Evolutionary conservation across 2,113 vertebrate genomes (phyloP).

Genomic region (Oryzias woworae): DNA sequence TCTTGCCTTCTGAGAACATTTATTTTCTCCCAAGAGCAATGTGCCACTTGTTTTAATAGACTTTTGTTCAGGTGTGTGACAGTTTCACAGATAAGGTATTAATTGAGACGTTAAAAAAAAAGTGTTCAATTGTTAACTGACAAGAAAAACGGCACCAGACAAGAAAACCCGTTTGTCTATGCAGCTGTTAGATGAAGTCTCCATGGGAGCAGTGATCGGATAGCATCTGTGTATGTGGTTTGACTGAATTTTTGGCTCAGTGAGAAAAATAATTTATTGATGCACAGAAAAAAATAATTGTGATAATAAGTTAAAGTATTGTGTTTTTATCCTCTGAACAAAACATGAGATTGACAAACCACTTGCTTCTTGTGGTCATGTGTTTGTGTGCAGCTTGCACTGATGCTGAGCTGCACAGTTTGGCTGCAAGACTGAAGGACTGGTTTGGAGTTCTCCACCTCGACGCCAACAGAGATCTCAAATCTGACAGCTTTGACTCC

Average conservation of each 20-base stretch:
- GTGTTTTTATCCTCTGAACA: conserved; percentile 47
- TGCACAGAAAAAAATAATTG: no score
- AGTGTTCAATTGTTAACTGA: no score
- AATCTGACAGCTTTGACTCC: conserved; percentile 80
- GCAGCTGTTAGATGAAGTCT: no score
- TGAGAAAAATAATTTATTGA: no score
- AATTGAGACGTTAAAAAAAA: no score
- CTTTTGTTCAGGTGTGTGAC: conserved; percentile 1
- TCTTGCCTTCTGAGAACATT: conserved; percentile 10
- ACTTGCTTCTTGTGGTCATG: conserved; percentile 44
- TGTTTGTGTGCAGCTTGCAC: conserved; percentile 81
- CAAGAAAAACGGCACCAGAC: conserved; percentile 1
- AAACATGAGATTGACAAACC: conserved; percentile 23
- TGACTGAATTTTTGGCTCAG: no score
- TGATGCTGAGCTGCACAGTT: conserved; percentile 86
- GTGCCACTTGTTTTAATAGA: conserved; percentile 11
- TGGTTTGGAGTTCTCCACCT: conserved; percentile 94
- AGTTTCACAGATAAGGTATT: conserved; percentile 1
- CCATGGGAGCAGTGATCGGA: no score
- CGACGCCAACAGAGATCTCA: conserved; percentile 91
- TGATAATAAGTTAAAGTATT: neutral
- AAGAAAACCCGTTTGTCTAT: conserved; percentile 1
- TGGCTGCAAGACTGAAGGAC: conserved; percentile 91
- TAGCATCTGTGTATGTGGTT: no score
- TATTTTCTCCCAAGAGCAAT: conserved; percentile 7